These are phyloP conservation scores for Sinocyclocheilus maitianheensis DNA, from an alignment of 2,113 vertebrate species.

Conservation along the genomic window DNA sequence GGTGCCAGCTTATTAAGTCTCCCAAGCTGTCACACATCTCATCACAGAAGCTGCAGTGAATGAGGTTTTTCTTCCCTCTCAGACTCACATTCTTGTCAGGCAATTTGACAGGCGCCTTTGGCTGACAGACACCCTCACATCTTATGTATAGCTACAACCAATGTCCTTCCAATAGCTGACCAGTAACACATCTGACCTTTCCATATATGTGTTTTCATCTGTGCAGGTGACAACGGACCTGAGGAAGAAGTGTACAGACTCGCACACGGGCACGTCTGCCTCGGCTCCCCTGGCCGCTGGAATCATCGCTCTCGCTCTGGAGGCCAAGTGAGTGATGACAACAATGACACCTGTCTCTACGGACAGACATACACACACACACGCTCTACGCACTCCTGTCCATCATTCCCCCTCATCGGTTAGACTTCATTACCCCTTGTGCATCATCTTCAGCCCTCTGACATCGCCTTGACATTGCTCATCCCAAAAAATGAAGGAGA, in stretches of 20 bases:
- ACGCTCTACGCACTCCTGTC: background rate
- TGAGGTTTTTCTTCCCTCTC: background rate
- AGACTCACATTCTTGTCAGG: background rate
- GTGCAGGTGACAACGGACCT: slow-evolving; percentile 77
- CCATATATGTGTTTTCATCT: background rate
- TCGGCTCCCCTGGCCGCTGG: slow-evolving; percentile 73
- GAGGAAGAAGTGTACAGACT: slow-evolving; percentile 77
- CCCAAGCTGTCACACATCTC: background rate
- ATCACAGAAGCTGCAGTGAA: background rate
- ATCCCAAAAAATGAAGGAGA: background rate
- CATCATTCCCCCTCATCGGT: slow-evolving; percentile 1
- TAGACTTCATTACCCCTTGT: slow-evolving; percentile 27
- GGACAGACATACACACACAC: slow-evolving; percentile 27
- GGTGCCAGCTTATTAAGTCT: slow-evolving; percentile 47
- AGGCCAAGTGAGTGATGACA: slow-evolving; percentile 73
- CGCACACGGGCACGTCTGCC: slow-evolving; percentile 60
- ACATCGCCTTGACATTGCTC: slow-evolving; percentile 8
- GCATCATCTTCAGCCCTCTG: slow-evolving; percentile 19
- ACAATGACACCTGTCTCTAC: slow-evolving; percentile 38
- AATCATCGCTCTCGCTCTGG: slow-evolving; percentile 75
- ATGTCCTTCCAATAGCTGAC: slow-evolving; percentile 1
- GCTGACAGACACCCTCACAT: background rate
- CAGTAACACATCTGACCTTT: slow-evolving; percentile 23
- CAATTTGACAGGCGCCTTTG: slow-evolving; percentile 15
- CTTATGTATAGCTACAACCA: background rate